Evolutionary conservation across 1,140 invertebrate species (phyloP), one percentile per base, ranked within the genome.

Genomic region (Venturia canescens): DNA sequence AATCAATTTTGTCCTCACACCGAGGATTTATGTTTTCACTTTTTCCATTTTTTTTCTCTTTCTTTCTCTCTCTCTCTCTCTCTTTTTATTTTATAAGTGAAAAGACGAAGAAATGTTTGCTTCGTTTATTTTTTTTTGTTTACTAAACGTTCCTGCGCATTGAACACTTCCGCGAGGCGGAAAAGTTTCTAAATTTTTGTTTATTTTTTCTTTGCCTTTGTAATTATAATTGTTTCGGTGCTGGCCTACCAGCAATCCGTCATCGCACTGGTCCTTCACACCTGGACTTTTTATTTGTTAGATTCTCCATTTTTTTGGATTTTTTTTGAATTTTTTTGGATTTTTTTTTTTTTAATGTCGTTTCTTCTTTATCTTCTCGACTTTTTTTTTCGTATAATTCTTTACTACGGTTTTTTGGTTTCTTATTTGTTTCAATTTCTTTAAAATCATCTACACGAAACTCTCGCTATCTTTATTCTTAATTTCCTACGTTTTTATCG

Each of bases 231-330:
- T 23, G 23, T 66, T 66, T 27, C 27, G 60, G 21, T 23, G 60
- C 60, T 66, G 60, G 13, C n/a, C 26, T 66, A 23, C 23, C 13
- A 66, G 23, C 60, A 66, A 66, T 66, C 23, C 26, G 4, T 66
- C 23, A 3, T 23, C 23, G 21, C 60, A 66, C 60, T 66, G 60
- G 60, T 66, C 60, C 60, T 66, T 66, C 60, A 66, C 60, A 66
- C 60, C 60, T 66, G 60, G 60, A 66, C 60, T 66, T 66, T 66
- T 66, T 66, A 23, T 66, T 66, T 66, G 60, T 66, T 66, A n/a
- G 15, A n/a, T 66, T 26, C 13, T 66, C n/a, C n/a, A n/a, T n/a
- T n/a, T n/a, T 66, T 26, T 66, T 66, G 13, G n/a, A n/a, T 31
- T 69, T 69, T 31, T 18, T 31, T 3, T 18, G 1, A 21, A 18